A percentile compares a stretch with the other conserved stretches of the same genome.
These are phyloP conservation scores for Luidia sarsii DNA, from an alignment of 53 echinoderm and acorn worm species.

Conservation along the genomic window DNA sequence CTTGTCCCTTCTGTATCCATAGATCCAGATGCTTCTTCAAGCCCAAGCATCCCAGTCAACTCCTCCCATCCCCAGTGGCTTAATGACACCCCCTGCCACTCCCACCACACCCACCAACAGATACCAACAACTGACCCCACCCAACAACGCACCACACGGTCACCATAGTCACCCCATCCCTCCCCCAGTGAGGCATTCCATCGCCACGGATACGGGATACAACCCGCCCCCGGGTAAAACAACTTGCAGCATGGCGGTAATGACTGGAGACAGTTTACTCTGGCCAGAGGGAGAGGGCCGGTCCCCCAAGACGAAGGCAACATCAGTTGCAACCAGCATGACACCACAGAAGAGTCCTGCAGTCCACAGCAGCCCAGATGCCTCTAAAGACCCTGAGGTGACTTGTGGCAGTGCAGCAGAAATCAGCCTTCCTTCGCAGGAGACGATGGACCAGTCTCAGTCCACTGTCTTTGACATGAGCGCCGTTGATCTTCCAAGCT, in stretches of 20 bases:
- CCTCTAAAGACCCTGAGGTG: conserved; percentile 5
- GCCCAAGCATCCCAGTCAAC: conserved; percentile 47
- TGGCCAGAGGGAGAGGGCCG: conserved; percentile 46
- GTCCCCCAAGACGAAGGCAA: conserved; percentile 1
- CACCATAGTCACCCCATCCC: conserved; percentile 19
- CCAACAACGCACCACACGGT: not conserved
- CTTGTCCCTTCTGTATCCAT: not conserved
- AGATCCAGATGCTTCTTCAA: conserved; percentile 79
- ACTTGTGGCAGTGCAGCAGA: conserved; percentile 31
- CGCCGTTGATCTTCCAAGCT: conserved; percentile 65
- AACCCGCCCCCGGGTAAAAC: conserved; percentile 1
- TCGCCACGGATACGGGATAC: conserved; percentile 21
- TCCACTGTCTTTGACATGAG: conserved; percentile 49
- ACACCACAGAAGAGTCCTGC: conserved; percentile 30
- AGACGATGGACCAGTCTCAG: conserved; percentile 59
- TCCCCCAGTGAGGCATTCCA: conserved; percentile 23
- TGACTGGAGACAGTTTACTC: conserved; percentile 87
- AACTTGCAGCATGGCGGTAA: conserved; percentile 72
- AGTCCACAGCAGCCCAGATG: no score
- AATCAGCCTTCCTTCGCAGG: conserved; percentile 50
- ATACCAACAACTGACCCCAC: conserved; percentile 14
- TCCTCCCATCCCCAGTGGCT: conserved; percentile 50
- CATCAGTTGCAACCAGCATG: not conserved
- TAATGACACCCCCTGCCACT: conserved; percentile 77
- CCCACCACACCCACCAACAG: conserved; percentile 35